phyloP scores from a whole-genome alignment of 2,797 vertebrate species.

The Myotis vivesi region DNA sequence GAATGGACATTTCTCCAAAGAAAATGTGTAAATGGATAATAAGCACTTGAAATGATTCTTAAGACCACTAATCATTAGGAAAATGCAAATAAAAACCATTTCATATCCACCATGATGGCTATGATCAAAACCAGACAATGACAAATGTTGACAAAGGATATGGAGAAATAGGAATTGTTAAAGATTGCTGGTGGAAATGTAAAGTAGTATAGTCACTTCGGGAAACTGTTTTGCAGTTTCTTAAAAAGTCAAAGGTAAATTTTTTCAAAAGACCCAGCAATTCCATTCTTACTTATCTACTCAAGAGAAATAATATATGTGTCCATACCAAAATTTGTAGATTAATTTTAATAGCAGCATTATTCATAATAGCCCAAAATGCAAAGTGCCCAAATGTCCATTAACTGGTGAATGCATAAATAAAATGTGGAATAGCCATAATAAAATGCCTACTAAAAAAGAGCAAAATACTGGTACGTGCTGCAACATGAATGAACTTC shows the following conservation, averaged over 20 bases:
- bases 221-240: neutral
- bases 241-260: neutral
- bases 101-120: neutral
- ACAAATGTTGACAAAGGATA: neutral
- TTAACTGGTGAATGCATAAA: neutral
- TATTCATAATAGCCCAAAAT: neutral
- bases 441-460: neutral
- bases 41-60: neutral
- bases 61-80: neutral
- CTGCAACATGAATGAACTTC: neutral
- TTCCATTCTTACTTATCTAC: neutral
- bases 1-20: neutral
- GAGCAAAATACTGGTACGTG: neutral
- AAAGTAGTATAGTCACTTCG: neutral
- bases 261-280: neutral
- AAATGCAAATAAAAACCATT: neutral
- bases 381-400: neutral
- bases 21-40: neutral
- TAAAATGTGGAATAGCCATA: neutral
- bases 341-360: neutral
- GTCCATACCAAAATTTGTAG: neutral
- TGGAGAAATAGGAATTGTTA: neutral
- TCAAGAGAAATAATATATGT: neutral
- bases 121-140: neutral
- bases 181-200: neutral